Evolutionary conservation across 2,888 invertebrate genomes (phyloP).

Genomic region (Oscheius sp.): DNA sequence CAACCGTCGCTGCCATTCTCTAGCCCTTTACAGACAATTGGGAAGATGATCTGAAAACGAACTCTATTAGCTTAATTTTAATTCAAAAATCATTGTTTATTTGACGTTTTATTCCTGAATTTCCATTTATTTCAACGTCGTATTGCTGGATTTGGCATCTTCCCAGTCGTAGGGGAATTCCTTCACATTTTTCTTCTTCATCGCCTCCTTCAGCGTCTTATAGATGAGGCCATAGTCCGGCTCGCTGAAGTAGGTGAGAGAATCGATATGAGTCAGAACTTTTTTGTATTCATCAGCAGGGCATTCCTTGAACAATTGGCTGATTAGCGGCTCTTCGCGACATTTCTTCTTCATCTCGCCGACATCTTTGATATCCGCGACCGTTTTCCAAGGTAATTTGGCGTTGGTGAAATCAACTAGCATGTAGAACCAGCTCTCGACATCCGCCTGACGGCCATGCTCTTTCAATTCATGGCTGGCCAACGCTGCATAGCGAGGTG

Average conservation of each 20-base stretch:
- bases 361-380: slow-evolving; percentile 54
- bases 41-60: no score
- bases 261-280: slow-evolving; percentile 44
- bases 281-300: slow-evolving; percentile 40
- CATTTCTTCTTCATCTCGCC: slow-evolving; percentile 41
- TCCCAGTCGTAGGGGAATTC: slow-evolving; percentile 37
- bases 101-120: no score
- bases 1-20: no score
- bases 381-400: slow-evolving; percentile 61
- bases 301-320: slow-evolving; percentile 38
- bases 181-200: slow-evolving; percentile 33
- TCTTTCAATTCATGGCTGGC: slow-evolving; percentile 55
- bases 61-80: no score
- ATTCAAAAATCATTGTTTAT: no score
- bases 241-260: slow-evolving; percentile 38
- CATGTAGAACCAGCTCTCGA: slow-evolving; percentile 65
- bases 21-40: no score
- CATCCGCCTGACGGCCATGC: slow-evolving; percentile 58
- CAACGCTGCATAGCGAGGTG: slow-evolving; percentile 61
- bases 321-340: slow-evolving; percentile 25
- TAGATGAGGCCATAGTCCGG: slow-evolving; percentile 47
- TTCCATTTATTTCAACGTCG: no score
- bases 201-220: slow-evolving; percentile 34
- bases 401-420: slow-evolving; percentile 62
- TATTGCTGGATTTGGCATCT: no score